Evolutionary conservation across 2,888 invertebrate species (phyloP).

Genomic region (Octodonta nipae): DNA sequence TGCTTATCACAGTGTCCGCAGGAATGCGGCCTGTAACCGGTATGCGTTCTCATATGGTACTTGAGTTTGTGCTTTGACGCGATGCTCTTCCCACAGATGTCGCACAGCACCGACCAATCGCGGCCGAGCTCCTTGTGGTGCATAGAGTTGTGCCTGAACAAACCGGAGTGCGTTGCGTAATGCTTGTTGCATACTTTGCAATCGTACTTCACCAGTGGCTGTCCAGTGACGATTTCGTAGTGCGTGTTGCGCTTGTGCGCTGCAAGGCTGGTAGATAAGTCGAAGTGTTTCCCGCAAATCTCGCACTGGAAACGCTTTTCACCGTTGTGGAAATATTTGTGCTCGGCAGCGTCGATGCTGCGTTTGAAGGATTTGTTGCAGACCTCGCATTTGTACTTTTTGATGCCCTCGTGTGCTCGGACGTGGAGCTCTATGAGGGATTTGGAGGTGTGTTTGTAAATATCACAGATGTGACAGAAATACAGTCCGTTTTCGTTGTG

Average conservation of each 20-base stretch:
- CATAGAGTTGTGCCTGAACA: constrained; percentile 24
- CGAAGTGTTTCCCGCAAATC: constrained; percentile 39
- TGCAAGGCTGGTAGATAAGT: constrained; percentile 36
- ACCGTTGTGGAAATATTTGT: constrained; percentile 24
- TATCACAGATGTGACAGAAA: constrained; percentile 25
- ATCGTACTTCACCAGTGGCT: constrained; percentile 28
- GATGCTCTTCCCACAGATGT: constrained; percentile 30
- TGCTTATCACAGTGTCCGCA: constrained; percentile 21
- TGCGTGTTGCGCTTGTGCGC: constrained; percentile 37
- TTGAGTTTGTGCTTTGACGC: constrained; percentile 29
- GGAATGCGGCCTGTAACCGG: constrained; percentile 36
- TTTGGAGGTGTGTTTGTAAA: constrained; percentile 24
- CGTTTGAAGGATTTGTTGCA: constrained; percentile 24
- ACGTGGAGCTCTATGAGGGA: constrained; percentile 30
- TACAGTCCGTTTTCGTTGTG: constrained; percentile 19
- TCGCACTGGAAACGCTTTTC: constrained; percentile 39
- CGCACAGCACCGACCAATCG: constrained; percentile 37
- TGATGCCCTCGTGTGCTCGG: constrained; percentile 33
- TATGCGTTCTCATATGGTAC: constrained; percentile 29
- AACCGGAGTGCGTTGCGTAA: constrained; percentile 26
- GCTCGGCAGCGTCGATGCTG: constrained; percentile 23
- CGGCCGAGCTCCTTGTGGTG: constrained; percentile 26
- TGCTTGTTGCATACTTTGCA: constrained; percentile 31
- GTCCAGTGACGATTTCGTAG: constrained; percentile 31
- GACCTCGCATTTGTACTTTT: constrained; percentile 29